phyloP scores from a whole-genome alignment of 2,113 vertebrate genomes.

The Eptesicus fuscus region DNA sequence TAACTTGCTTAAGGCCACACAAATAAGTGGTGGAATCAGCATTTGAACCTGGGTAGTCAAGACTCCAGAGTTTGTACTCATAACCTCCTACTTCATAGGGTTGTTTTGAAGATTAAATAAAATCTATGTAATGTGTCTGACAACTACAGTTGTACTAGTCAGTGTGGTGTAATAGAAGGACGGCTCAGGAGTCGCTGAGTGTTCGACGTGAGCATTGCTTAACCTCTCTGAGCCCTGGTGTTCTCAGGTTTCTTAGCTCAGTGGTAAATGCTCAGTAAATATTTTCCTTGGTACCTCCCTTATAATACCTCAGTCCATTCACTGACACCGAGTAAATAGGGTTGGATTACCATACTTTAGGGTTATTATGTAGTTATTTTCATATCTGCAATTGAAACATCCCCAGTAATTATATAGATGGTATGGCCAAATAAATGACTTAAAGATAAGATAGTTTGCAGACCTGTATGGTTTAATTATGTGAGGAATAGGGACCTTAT shows the following conservation, averaged over 20 bases:
- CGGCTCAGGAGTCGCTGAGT: neutral
- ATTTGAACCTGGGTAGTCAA: neutral
- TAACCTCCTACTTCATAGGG: neutral
- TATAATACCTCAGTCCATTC: neutral
- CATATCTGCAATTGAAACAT: neutral
- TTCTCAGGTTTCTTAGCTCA: neutral
- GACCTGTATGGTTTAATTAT: neutral
- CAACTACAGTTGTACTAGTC: neutral
- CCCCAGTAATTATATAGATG: neutral
- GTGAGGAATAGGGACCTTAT: neutral
- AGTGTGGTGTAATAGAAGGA: neutral
- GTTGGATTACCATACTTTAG: neutral
- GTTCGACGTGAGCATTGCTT: neutral
- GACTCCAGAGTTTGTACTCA: neutral
- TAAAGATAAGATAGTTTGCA: conserved; percentile 5
- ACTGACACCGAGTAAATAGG: neutral
- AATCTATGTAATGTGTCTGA: neutral
- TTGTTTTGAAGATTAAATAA: neutral
- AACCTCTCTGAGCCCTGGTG: neutral
- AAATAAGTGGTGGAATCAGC: neutral
- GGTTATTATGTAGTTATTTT: conserved; percentile 1
- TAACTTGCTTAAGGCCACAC: neutral
- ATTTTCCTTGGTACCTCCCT: neutral
- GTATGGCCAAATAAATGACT: neutral
- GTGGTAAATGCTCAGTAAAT: neutral